Evolutionary conservation across 2,888 invertebrate species (phyloP), one percentile per base, ranked within the genome.

Genomic region (Desoria tigrina): DNA sequence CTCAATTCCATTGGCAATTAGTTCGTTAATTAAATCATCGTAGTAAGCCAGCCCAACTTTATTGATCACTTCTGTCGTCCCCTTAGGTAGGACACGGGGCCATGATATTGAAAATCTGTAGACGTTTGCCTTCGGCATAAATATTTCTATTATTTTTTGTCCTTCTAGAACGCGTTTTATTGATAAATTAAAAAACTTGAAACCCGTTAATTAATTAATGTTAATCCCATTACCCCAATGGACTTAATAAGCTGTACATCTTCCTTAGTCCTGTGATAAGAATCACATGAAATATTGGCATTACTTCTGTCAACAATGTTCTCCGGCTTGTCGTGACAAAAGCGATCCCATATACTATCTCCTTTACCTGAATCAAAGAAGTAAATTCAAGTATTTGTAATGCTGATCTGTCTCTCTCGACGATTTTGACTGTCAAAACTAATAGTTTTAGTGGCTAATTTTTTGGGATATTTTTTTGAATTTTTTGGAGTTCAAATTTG

Each of bases 91-190:
- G n/a, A 83, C 76, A 26, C 83, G 76, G 2, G 80, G 74, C 83
- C 83, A 83, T 3, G 80, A 78, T 45, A 83, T 77, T 1, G 82
- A 82, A 69, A 83, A 81, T 24, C 83, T 42, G 65, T 71, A 71
- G n/a, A 62, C 51, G 7, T 68, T 27, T 0, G 58, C 68, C 68
- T 68, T 11, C 32, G 11, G 11, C 32, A 32, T 11, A 32, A 32
- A 7, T 32, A 32, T n/a, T n/a, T n/a, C n/a, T n/a, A n/a, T n/a
- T n/a, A n/a, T n/a, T n/a, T n/a, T n/a, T n/a, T n/a, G n/a, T n/a
- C 32, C 32, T 23, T 21, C 6, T 16, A 6, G 45, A 6, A 45
- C n/a, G 45, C 6, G 6, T 45, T 45, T 45, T 4, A 45, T 45
- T 45, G 21, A 45, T 45, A 45, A 9, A 16, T 11, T 11, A 39